These are phyloP conservation scores for Onthophagus sagittarius DNA, from an alignment of 2,888 invertebrate genomes.

Conservation along the genomic window DNA sequence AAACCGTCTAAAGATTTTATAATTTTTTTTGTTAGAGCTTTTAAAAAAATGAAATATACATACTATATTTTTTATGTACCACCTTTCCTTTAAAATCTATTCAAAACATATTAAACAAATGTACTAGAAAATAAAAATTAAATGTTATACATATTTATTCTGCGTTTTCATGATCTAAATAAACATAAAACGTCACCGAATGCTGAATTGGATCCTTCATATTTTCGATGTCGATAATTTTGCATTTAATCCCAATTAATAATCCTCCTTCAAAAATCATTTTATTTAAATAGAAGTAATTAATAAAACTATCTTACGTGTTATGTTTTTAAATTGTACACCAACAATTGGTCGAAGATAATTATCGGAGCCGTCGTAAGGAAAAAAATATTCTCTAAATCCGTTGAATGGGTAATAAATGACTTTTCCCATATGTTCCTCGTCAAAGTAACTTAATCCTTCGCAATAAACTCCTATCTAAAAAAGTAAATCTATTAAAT, in stretches of 20 bases:
- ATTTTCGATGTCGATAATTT: constrained; percentile 46
- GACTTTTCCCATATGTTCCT: constrained; percentile 56
- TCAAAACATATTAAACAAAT: not conserved
- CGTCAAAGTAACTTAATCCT: constrained; percentile 56
- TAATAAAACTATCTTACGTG: constrained; percentile 28
- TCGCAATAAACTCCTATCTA: constrained; percentile 51
- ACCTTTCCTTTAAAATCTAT: not conserved
- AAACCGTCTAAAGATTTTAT: no score
- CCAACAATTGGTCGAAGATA: constrained; percentile 64
- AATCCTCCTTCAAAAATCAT: constrained; percentile 51
- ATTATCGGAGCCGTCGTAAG: constrained; percentile 56
- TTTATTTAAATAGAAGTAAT: not conserved
- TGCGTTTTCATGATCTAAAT: not conserved
- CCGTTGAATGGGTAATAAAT: constrained; percentile 53
- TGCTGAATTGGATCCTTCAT: constrained; percentile 11
- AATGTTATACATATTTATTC: not conserved
- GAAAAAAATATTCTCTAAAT: constrained; percentile 55
- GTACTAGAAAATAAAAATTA: not conserved
- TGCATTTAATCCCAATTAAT: constrained; percentile 65
- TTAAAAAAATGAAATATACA: no score
- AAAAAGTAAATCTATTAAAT: not conserved
- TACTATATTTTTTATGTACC: not conserved
- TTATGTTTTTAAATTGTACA: constrained; percentile 49
- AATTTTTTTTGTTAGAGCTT: no score
- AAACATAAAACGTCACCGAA: not conserved